These are phyloP conservation scores for Druon quercuslanigerum DNA, from an alignment of 1,140 invertebrate species.

Conservation along the genomic window DNA sequence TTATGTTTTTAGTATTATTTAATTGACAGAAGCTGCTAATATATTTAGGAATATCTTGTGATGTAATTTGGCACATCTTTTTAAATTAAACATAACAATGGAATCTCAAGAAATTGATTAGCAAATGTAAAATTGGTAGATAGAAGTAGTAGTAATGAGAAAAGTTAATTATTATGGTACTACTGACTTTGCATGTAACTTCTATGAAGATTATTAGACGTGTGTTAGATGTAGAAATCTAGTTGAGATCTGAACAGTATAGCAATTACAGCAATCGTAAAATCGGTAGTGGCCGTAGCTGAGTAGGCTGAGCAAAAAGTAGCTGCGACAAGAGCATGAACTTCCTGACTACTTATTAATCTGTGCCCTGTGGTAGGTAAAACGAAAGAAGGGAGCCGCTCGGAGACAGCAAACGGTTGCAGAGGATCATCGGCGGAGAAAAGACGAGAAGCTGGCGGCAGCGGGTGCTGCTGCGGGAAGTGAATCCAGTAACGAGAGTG, in stretches of 20 bases:
- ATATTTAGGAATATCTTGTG: too few species aligned
- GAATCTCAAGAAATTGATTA: too few species aligned
- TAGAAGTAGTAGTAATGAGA: neutral
- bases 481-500: conserved; percentile 74
- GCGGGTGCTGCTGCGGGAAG: conserved; percentile 59
- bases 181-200: conserved; percentile 14
- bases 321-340: conserved; percentile 67
- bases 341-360: conserved; percentile 71
- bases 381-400: conserved; percentile 74
- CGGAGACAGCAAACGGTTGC: conserved; percentile 69
- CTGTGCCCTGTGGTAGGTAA: conserved; percentile 71
- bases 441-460: conserved; percentile 68
- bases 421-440: conserved; percentile 68
- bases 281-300: conserved; percentile 38
- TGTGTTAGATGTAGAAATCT: conserved; percentile 17
- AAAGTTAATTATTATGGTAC: neutral
- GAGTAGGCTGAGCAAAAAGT: conserved; percentile 45
- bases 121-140: too few species aligned
- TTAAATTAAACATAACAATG: too few species aligned
- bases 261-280: conserved; percentile 30
- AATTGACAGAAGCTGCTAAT: too few species aligned
- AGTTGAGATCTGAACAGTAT: conserved; percentile 28
- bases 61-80: too few species aligned
- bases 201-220: neutral
- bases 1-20: too few species aligned